These are phyloP conservation scores for Pomacea maculata DNA, from an alignment of 1,140 invertebrate genomes.

Conservation along the genomic window DNA sequence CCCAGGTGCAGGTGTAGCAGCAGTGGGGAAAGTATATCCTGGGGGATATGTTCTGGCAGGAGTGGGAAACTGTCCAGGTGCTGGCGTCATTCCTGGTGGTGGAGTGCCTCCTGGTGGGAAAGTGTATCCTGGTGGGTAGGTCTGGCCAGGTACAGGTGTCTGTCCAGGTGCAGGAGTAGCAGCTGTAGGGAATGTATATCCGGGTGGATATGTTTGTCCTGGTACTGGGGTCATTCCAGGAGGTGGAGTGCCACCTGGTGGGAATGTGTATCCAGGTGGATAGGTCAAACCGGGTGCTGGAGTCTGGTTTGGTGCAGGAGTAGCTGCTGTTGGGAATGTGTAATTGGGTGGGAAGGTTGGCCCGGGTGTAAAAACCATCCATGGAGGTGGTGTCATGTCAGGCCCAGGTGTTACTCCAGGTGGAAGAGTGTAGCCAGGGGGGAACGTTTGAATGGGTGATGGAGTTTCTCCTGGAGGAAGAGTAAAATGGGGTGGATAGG, in stretches of 20 bases:
- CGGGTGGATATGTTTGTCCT: conserved; percentile 23
- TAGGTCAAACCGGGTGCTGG: conserved; percentile 28
- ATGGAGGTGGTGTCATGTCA: conserved; percentile 28
- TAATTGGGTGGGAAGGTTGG: conserved; percentile 28
- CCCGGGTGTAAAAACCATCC: conserved; percentile 7
- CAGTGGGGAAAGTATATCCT: neutral
- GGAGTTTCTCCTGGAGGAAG: conserved; percentile 33
- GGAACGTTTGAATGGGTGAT: conserved; percentile 28
- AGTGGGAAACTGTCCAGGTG: conserved; percentile 22
- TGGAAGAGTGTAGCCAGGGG: conserved; percentile 40
- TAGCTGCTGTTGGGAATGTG: conserved; percentile 33
- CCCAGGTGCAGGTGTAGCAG: conserved; percentile 1
- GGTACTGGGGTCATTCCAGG: conserved; percentile 36
- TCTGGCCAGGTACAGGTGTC: conserved; percentile 36
- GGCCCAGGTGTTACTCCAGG: conserved; percentile 28
- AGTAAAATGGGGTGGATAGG: conserved; percentile 29
- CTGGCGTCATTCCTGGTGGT: conserved; percentile 35
- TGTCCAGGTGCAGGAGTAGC: conserved; percentile 43
- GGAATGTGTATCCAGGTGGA: conserved; percentile 24
- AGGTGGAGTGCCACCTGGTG: conserved; percentile 29
- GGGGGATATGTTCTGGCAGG: conserved; percentile 30
- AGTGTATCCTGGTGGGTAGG: conserved; percentile 30
- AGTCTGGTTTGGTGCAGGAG: conserved; percentile 27
- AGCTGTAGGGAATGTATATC: conserved; percentile 25
- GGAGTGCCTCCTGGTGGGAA: conserved; percentile 35